Conservation (phyloP, 1,140 invertebrate species). For the Grapholita molesta region DNA sequence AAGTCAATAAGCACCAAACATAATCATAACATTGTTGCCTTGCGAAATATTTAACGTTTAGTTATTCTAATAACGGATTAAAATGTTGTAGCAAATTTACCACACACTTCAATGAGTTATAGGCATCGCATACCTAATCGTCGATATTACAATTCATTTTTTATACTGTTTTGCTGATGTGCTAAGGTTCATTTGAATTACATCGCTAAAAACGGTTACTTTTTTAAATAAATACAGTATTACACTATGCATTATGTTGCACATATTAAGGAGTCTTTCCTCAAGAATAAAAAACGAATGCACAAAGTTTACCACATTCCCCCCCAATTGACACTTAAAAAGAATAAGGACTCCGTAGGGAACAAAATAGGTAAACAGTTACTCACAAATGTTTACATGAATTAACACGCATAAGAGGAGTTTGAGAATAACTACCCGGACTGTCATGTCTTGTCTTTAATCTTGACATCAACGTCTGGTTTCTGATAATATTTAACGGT, state of each 20-base stretch:
- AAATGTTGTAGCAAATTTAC: not conserved
- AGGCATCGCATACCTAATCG: not conserved
- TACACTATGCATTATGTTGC: too few relatives aligned
- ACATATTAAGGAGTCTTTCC: too few relatives aligned
- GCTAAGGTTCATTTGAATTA: not conserved
- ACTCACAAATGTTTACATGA: too few relatives aligned
- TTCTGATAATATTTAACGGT: slow-evolving; percentile 8
- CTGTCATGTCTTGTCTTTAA: not conserved
- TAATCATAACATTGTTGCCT: not conserved
- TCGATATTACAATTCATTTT: too few relatives aligned
- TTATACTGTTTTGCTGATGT: not conserved
- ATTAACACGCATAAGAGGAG: too few relatives aligned
- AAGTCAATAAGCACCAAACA: not conserved
- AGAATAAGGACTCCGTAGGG: too few relatives aligned
- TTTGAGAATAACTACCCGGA: not conserved
- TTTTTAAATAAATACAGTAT: too few relatives aligned
- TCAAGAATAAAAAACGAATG: too few relatives aligned
- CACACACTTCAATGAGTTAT: not conserved
- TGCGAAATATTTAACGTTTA: not conserved
- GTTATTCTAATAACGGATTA: not conserved
- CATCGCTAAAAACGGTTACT: too few relatives aligned
- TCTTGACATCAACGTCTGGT: slow-evolving; percentile 25
- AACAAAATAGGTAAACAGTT: too few relatives aligned
- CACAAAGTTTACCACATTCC: too few relatives aligned
- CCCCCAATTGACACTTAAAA: too few relatives aligned